phyloP scores from a whole-genome alignment of 2,797 vertebrate genomes.

The Glyptemys insculpta region DNA sequence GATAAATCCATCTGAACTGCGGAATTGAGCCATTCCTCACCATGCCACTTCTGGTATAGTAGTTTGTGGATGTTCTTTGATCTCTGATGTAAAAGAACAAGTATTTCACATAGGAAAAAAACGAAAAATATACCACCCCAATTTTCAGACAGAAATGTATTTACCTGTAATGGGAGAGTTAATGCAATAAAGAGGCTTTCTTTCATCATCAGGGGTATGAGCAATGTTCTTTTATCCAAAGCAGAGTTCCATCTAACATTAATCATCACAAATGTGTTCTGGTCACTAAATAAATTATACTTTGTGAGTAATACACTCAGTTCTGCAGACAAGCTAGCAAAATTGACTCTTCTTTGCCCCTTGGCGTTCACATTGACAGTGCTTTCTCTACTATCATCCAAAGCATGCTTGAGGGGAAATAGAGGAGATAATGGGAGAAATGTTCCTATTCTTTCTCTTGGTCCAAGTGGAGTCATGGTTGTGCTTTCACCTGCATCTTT shows the following conservation, averaged over 20 bases:
- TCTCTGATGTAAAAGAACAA: neutral
- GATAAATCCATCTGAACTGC: neutral
- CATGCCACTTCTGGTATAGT: neutral
- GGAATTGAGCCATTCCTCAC: neutral
- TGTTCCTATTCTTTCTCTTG: neutral
- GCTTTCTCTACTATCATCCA: neutral
- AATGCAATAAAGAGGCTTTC: neutral
- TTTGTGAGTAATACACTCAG: neutral
- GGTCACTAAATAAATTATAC: neutral
- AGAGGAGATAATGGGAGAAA: neutral
- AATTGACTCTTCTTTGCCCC: neutral
- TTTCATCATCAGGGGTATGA: neutral
- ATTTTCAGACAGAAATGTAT: neutral
- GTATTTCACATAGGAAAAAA: neutral
- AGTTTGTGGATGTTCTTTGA: neutral
- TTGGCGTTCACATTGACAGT: neutral
- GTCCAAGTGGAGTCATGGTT: neutral
- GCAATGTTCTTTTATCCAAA: neutral
- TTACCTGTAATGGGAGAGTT: neutral
- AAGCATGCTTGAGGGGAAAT: neutral
- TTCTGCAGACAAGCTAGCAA: neutral
- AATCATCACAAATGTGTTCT: neutral
- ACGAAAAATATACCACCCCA: neutral
- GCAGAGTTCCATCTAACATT: neutral
- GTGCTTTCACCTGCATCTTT: neutral